These are phyloP conservation scores for Junonia oenone DNA, from an alignment of 2,888 invertebrate species.

Conservation along the genomic window DNA sequence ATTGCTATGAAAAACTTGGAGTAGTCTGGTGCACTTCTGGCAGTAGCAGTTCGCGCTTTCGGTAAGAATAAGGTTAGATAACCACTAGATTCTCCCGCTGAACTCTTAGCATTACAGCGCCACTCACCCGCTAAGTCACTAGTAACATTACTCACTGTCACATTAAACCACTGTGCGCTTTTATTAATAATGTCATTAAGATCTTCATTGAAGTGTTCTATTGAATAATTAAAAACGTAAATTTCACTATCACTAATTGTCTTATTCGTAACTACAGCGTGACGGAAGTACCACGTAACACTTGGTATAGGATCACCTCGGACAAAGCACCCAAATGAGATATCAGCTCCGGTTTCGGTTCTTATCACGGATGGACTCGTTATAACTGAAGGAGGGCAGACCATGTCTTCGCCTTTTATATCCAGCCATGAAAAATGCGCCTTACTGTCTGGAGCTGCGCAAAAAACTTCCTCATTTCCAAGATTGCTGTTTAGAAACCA, in stretches of 20 bases:
- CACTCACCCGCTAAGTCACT: slow-evolving; percentile 91
- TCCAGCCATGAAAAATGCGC: slow-evolving; percentile 86
- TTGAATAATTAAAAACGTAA: slow-evolving; percentile 47
- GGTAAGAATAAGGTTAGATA: slow-evolving; percentile 79
- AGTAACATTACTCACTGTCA: slow-evolving; percentile 90
- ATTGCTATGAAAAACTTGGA: slow-evolving; percentile 85
- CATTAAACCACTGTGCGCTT: slow-evolving; percentile 86
- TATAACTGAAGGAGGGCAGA: slow-evolving; percentile 87
- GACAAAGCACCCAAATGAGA: slow-evolving; percentile 88
- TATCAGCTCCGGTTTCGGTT: slow-evolving; percentile 89
- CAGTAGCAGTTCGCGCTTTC: slow-evolving; percentile 85
- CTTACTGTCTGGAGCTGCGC: slow-evolving; percentile 84
- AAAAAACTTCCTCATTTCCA: slow-evolving; percentile 85
- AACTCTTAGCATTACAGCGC: slow-evolving; percentile 87
- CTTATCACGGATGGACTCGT: slow-evolving; percentile 79
- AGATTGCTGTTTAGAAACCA: slow-evolving; percentile 90
- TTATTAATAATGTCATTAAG: slow-evolving; percentile 62
- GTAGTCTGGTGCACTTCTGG: slow-evolving; percentile 85
- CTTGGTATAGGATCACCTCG: slow-evolving; percentile 90
- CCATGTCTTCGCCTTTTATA: slow-evolving; percentile 86
- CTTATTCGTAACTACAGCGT: slow-evolving; percentile 59
- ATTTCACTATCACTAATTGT: slow-evolving; percentile 56
- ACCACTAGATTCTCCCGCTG: slow-evolving; percentile 79
- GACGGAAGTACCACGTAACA: slow-evolving; percentile 89
- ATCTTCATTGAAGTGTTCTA: slow-evolving; percentile 55